Conservation (phyloP, 2,113 vertebrate genomes). For the Gasterosteus aculeatus region DNA sequence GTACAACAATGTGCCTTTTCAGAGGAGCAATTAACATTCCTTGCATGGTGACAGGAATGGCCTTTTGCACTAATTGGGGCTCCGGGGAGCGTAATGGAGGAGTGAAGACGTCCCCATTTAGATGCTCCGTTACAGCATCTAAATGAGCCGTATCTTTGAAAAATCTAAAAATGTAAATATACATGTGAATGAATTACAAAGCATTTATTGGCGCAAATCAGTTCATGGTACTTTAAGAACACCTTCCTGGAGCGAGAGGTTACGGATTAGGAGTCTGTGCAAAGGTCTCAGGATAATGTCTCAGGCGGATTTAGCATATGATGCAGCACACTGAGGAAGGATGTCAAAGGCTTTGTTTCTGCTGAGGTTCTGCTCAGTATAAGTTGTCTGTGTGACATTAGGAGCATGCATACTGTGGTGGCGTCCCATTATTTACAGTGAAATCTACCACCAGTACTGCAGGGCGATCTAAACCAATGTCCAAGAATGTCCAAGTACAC, state of each 20-base stretch:
- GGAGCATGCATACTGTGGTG: neutral
- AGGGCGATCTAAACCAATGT: no score
- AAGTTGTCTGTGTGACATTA: neutral
- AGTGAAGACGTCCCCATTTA: constrained; percentile 27
- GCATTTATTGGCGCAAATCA: neutral
- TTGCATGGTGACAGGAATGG: constrained; percentile 62
- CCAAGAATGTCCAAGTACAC: neutral
- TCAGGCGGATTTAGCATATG: neutral
- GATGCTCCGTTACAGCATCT: constrained; percentile 38
- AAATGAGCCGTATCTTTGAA: constrained; percentile 18
- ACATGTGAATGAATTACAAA: neutral
- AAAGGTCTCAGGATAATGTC: neutral
- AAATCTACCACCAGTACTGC: neutral
- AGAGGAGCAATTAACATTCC: constrained; percentile 69
- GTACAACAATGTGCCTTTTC: constrained; percentile 69
- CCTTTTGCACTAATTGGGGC: constrained; percentile 74
- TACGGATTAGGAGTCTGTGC: no score
- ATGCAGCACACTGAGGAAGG: neutral
- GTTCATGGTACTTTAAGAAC: neutral
- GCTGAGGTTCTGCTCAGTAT: neutral
- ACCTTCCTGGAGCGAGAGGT: neutral
- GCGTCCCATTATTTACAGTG: neutral
- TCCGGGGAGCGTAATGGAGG: constrained; percentile 58
- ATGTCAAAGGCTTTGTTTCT: neutral
- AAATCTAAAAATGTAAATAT: constrained; percentile 20